phyloP scores from a whole-genome alignment of 2,113 vertebrate genomes.

The Heloderma charlesbogerti region DNA sequence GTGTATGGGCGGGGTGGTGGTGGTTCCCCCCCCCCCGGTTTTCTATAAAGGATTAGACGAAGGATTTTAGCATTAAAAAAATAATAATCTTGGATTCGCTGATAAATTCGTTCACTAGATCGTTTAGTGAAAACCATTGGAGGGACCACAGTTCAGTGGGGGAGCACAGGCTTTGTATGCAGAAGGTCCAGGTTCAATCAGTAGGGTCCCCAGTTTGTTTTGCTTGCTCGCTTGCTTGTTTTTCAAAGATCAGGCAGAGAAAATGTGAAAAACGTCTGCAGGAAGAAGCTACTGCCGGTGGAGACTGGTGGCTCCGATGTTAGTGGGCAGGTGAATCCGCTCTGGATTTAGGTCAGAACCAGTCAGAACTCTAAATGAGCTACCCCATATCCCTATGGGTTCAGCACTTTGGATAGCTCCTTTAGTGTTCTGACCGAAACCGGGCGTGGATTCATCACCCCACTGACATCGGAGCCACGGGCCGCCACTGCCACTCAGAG shows the following conservation, averaged over 20 bases:
- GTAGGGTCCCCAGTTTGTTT: not conserved
- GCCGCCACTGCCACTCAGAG: not conserved
- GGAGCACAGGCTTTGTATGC: not conserved
- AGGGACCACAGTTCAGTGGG: too few relatives aligned
- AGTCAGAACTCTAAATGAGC: too few relatives aligned
- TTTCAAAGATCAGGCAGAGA: not conserved
- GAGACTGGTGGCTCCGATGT: too few relatives aligned
- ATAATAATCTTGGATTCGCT: not conserved
- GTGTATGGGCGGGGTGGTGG: not conserved
- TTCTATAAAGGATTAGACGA: not conserved
- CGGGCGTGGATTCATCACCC: too few relatives aligned
- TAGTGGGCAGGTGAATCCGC: too few relatives aligned
- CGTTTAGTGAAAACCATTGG: not conserved
- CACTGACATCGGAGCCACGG: too few relatives aligned
- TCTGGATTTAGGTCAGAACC: too few relatives aligned
- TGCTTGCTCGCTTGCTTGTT: too few relatives aligned
- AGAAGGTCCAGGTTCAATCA: not conserved
- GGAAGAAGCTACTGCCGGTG: too few relatives aligned
- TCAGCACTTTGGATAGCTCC: too few relatives aligned
- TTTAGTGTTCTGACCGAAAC: too few relatives aligned
- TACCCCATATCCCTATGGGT: too few relatives aligned
- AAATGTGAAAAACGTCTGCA: not conserved
- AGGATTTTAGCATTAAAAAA: not conserved
- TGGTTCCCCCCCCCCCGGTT: not conserved
- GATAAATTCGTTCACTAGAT: not conserved